A percentile compares a stretch with the other conserved stretches of the same genome.
Evolutionary conservation across 92 coral and sea anemone genomes (phyloP).

Genomic region (Nematostella vectensis): DNA sequence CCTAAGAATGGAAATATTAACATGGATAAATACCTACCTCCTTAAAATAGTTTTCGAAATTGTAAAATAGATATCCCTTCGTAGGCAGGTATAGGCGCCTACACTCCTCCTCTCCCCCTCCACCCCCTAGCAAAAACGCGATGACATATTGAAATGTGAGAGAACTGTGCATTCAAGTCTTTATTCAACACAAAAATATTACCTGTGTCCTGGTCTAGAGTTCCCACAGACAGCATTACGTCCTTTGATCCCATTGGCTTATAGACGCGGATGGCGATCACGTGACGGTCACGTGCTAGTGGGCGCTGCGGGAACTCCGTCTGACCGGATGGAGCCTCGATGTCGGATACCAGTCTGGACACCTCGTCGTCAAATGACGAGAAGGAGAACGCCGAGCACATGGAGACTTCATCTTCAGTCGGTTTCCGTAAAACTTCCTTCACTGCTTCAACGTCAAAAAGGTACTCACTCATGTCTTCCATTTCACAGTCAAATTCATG

Average conservation of each 20-base stretch:
- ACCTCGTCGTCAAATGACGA: slow-evolving; percentile 5
- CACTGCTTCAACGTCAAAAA: slow-evolving; percentile 1
- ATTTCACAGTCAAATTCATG: neutral
- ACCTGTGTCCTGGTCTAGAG: slow-evolving; percentile 4
- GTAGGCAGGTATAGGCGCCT: too few relatives aligned
- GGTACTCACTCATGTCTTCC: slow-evolving; percentile 4
- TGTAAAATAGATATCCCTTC: too few relatives aligned
- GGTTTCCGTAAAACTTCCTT: neutral
- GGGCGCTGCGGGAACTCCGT: neutral
- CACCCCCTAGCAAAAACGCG: too few relatives aligned
- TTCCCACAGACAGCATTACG: neutral
- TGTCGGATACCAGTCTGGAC: neutral
- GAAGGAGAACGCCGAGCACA: neutral
- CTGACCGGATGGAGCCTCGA: neutral
- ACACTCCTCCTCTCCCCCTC: too few relatives aligned
- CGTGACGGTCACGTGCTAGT: neutral
- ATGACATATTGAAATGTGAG: too few relatives aligned
- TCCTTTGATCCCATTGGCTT: neutral
- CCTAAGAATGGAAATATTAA: too few relatives aligned
- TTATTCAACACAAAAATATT: too few relatives aligned
- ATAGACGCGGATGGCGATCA: neutral
- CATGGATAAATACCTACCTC: too few relatives aligned
- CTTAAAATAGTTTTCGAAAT: too few relatives aligned
- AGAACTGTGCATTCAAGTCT: too few relatives aligned
- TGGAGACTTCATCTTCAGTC: neutral